Base-by-base conservation (phyloP, 1,140 invertebrate genomes). In the Rhopalosiphum maidis region DNA sequence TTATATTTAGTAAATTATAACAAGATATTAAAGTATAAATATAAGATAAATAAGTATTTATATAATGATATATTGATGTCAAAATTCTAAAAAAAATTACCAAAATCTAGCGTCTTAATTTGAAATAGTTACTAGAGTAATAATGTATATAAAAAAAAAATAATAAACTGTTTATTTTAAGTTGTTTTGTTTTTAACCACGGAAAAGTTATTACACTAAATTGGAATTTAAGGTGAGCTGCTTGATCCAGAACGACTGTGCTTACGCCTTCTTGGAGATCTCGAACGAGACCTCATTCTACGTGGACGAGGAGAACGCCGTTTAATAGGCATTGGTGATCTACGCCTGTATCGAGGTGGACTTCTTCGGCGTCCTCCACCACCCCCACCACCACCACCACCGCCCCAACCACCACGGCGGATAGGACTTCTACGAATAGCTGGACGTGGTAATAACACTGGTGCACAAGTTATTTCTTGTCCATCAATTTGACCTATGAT, bases 391-490 rank as follows among this genome's bases (percentile, higher is more conserved):
- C 91, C 91, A 41, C 93, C 60, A 22, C 91, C 43, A 41, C 77
- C 60, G 4, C 93, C 68, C n/a, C 91, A 82, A 43, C 82, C 68
- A 51, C 90, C 90, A 94, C 97, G 96, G 94, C 97, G 96, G 93
- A 96, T 95, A 30, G 95, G 95, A 43, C 95, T 95, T 93, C 96
- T 96, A 94, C 96, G 95, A 96, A 96, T 41, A 96, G 96, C 25
- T 21, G 96, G 96, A 51, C 97, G 96, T 55, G 97, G 98, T 91
- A 98, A 95, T 94, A 99, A 96, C 85, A 99, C 98, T 43, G 98
- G 98, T 82, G 98, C 98, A 60, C 98, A 98, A 43, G 98, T 98
- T 86, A 99, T 98, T 96, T 99, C 98, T 95, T 99, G 98, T 35
- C 98, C 98, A 93, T 98, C 97, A 94, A 98, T 97, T 95, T 98